phyloP scores from a whole-genome alignment of 1,140 invertebrate species.

The Chionoecetes opilio region DNA sequence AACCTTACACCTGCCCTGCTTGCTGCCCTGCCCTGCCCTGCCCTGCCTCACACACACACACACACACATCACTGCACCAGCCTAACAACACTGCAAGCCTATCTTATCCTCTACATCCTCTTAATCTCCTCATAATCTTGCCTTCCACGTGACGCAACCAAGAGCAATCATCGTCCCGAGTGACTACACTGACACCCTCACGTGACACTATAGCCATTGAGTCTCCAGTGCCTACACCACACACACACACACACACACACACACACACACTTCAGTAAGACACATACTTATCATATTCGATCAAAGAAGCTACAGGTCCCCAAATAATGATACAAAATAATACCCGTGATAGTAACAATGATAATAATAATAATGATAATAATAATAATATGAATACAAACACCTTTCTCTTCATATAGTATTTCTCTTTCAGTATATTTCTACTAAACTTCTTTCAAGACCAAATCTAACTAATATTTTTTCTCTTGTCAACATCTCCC shows the following conservation, averaged over 20 bases:
- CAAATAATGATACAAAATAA: too few species aligned
- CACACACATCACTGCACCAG: neutral
- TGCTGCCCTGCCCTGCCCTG: neutral
- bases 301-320: too few species aligned
- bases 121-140: neutral
- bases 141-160: neutral
- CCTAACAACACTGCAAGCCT: neutral
- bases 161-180: neutral
- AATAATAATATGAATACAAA: neutral
- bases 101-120: neutral
- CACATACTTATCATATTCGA: too few species aligned
- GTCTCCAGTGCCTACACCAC: neutral
- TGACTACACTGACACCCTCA: neutral
- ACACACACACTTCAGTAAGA: neutral
- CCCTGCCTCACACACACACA: neutral
- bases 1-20: neutral
- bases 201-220: too few species aligned
- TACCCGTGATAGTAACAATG: neutral
- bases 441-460: too few species aligned
- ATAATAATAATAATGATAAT: constrained; percentile 44
- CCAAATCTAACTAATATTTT: too few species aligned
- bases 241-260: constrained; percentile 32
- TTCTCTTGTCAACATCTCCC: too few species aligned
- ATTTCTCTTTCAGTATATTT: too few species aligned
- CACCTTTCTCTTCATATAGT: too few species aligned